Base-by-base conservation (phyloP, 2,113 vertebrate genomes). In the Ctenodactylus gundi region DNA sequence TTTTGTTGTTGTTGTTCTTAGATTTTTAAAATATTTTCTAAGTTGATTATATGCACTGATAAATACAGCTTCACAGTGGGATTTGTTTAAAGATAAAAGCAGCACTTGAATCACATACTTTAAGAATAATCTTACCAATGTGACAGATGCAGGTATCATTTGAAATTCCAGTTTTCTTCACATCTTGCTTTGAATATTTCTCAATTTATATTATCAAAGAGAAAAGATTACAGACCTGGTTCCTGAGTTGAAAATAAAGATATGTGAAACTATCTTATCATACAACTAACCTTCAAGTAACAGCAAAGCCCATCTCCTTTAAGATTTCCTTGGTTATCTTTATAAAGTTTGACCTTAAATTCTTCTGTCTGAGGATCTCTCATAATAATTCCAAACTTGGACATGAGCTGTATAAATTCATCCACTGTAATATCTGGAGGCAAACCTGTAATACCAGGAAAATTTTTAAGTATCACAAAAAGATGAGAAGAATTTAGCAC, bases 221-320 rank as follows among this genome's bases (percentile, higher is more conserved):
- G 62, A n/a, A 62, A 90, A 73, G 73, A 85, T 91, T 84, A 90
- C 0, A 94, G 76, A 41, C 41, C 49, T 90, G 34, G n/a, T 77
- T 78, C 55, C 68, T 60, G 58, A 88, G 44, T 81, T 90, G 57
- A 67, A 94, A 93, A 31, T 25, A 20, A 44, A 85, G 60, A 68
- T 23, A 77, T 0, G 36, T 83, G 36, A 91, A 73, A 94, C 44
- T 78, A 82, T 65, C 1, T 83, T 46, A 90, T 51, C 4, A 77
- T 8, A 89, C 34, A 96, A 98, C 98, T 94, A n/a, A 99, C 99
- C 99, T 99, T 99, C 20, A 99, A 98, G 95, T 99, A 99, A 97
- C 99, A 99, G 98, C 99, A 99, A 90, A 99, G 99, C 12, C 99
- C 99, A 23, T 99, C 99, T 92, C 99, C 99, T 98, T 99, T 99